Conservation (phyloP, 2,888 invertebrate genomes). For the Drosophila borealis region DNA sequence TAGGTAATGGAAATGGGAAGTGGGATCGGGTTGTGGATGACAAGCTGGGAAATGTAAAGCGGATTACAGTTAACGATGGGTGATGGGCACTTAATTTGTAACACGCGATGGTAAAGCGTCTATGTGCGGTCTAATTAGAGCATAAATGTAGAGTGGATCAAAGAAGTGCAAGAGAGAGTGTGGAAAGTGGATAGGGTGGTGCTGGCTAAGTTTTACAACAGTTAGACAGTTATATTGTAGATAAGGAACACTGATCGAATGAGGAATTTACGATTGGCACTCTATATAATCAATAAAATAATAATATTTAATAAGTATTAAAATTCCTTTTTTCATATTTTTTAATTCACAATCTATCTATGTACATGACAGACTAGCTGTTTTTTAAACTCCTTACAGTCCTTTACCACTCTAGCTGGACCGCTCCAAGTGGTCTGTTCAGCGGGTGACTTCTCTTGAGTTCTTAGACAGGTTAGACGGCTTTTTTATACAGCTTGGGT, state of each 20-base stretch:
- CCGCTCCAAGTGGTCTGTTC: too few species aligned
- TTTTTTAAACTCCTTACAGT: too few species aligned
- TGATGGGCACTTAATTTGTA: constrained; percentile 61
- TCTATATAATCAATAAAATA: too few species aligned
- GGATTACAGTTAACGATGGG: constrained; percentile 50
- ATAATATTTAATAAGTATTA: too few species aligned
- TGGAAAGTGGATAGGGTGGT: neutral
- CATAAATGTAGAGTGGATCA: constrained; percentile 38
- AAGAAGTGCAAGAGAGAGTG: neutral
- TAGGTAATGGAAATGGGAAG: neutral
- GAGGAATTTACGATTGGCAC: too few species aligned
- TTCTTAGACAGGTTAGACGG: too few species aligned
- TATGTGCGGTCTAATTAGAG: constrained; percentile 61
- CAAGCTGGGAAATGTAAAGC: constrained; percentile 29
- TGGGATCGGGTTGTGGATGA: constrained; percentile 4
- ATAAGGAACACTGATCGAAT: constrained; percentile 26
- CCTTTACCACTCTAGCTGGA: too few species aligned
- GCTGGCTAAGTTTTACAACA: constrained; percentile 6
- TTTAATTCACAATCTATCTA: too few species aligned
- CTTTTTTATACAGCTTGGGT: too few species aligned
- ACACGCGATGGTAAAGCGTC: constrained; percentile 41
- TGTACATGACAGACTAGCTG: too few species aligned
- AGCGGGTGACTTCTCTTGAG: too few species aligned
- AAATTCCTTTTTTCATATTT: too few species aligned
- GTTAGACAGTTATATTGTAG: constrained; percentile 7